Base-by-base conservation (phyloP, 2,113 vertebrate genomes). In the Dolichotis patagonum region DNA sequence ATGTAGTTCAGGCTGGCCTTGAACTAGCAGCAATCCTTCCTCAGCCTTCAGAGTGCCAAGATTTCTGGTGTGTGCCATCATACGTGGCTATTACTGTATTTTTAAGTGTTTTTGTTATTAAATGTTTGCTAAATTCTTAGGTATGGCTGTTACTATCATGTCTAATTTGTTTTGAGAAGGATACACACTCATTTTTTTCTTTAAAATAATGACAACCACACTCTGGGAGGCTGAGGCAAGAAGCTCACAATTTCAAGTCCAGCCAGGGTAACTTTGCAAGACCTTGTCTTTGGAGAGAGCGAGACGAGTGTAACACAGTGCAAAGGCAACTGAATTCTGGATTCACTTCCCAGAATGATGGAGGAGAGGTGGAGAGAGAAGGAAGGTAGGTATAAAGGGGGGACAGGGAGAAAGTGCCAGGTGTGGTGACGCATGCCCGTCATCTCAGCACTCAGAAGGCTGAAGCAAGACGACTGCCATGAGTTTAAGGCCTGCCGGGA, bases 61-160 rank as follows among this genome's bases (percentile, higher is more conserved):
- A 75, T 75, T 75, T 75, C 71, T 43, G 71, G 10, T 26, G 16
- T 69, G 22, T 75, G 13, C 20, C 41, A 77, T 7, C 69, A 41
- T 16, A 41, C n/a, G 2, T 73, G n/a, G n/a, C n/a, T 83, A 69
- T 75, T 73, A 43, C 43, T 75, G 26, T 75, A 75, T 43, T 75
- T 73, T 75, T 90, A 96, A 90, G 63, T n/a, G 32, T 2, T 80
- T 86, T 75, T 91, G 54, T 83, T 95, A 28, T 86, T 77, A 94
- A 95, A 78, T n/a, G 12, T 54, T n/a, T n/a, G 16, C 75, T 86
- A 85, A 58, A 75, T 11, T 84, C 69, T 93, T 86, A 56, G 38
- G 13, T 67, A 65, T 75, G 11, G 65, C 30, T 90, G 30, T 56
- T 52, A 85, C 43, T 75, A 77, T 77, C 63, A 73, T 7, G 19